Percentiles rank a stretch among this genome's conserved stretches.
Evolutionary conservation across 2,113 vertebrate genomes (phyloP).

Genomic region (Rhinolophus ferrumequinum): DNA sequence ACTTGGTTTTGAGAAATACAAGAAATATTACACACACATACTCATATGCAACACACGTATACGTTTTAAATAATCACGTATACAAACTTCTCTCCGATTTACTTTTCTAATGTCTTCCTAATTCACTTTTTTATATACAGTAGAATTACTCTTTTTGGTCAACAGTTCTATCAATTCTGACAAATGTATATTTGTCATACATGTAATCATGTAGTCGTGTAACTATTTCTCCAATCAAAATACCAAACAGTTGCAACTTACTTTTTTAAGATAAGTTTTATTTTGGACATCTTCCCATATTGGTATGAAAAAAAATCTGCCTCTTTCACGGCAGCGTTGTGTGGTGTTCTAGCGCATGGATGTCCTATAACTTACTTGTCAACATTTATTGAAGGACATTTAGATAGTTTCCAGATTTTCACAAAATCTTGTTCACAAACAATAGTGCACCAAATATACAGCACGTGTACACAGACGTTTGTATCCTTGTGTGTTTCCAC

Average conservation of each 20-base stretch:
- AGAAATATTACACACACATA: neutral
- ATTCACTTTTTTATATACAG: neutral
- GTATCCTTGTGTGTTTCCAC: neutral
- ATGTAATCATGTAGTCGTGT: neutral
- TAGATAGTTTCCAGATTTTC: neutral
- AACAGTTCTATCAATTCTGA: neutral
- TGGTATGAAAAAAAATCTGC: neutral
- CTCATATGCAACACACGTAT: accelerated
- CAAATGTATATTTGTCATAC: no score
- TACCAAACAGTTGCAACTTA: neutral
- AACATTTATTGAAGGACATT: neutral
- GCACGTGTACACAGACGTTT: neutral
- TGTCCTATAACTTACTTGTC: neutral
- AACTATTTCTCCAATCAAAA: neutral
- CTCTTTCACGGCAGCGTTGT: neutral
- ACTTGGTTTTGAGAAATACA: neutral
- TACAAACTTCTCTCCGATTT: neutral
- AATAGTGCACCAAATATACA: neutral
- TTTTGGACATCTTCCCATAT: neutral
- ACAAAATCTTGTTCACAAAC: neutral
- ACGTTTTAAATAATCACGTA: neutral
- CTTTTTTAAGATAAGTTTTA: neutral
- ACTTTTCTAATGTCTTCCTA: neutral
- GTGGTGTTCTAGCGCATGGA: accelerated
- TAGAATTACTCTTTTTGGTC: neutral